phyloP scores from a whole-genome alignment of 2,888 invertebrate genomes.

The Polymixis flavicincta region DNA sequence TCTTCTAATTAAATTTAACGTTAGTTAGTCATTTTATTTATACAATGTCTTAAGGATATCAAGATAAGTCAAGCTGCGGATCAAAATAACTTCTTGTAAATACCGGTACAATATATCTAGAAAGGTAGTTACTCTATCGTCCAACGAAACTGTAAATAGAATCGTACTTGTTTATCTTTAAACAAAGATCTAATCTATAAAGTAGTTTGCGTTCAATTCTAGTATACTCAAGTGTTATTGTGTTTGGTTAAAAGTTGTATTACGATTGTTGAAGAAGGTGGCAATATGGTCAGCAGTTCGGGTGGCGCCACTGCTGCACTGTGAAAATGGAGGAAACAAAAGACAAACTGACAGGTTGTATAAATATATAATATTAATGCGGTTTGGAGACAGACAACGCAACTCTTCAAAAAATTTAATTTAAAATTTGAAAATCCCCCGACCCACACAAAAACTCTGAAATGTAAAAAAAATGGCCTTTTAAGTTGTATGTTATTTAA shows the following conservation, averaged over 20 bases:
- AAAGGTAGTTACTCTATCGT: not conserved
- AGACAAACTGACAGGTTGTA: not conserved
- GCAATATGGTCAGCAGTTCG: too few relatives aligned
- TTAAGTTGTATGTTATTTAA: too few relatives aligned
- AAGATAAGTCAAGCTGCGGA: slow-evolving; percentile 17
- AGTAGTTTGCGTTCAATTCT: not conserved
- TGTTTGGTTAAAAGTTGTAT: not conserved
- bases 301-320: not conserved
- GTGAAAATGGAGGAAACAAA: not conserved
- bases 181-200: not conserved
- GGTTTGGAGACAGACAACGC: too few relatives aligned
- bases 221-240: too few relatives aligned
- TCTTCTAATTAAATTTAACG: slow-evolving; percentile 38
- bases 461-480: too few relatives aligned
- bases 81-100: not conserved
- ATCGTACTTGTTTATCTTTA: not conserved
- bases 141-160: not conserved
- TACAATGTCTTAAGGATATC: slow-evolving; percentile 10
- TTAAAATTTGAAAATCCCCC: too few relatives aligned
- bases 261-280: not conserved
- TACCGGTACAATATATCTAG: not conserved
- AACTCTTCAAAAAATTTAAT: too few relatives aligned
- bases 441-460: too few relatives aligned
- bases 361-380: too few relatives aligned
- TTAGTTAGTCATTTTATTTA: too few relatives aligned